Evolutionary conservation across 2,888 invertebrate genomes (phyloP), one percentile per base, ranked within the genome.

Genomic region (Cynaeus angustus): DNA sequence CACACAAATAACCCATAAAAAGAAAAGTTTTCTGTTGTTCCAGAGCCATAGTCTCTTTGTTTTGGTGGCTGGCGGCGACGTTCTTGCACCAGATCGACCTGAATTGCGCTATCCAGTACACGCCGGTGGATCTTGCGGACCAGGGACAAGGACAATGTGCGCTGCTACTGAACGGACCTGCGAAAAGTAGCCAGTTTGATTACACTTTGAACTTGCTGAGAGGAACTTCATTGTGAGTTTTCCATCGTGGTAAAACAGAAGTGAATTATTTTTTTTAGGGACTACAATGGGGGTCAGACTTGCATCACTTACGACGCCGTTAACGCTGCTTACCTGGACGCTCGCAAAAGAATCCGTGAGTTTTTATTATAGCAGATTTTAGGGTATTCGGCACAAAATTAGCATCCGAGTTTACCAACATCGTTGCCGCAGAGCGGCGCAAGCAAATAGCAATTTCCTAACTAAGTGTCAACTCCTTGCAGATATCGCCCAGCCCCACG

Each of bases 281-380:
- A 88, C 12, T 90, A 91, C 80, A 91, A 90, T 77, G 91, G 90
- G 52, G 90, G 91, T 56, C 90, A 92, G 73, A 92, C 92, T 70
- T 96, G 96, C 85, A 95, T 96, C 83, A 95, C 96, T 3, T 96
- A 94, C 83, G 95, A 95, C 79, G 94, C 95, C 58, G 90, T 96
- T 70, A 95, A 96, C 86, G 92, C 93, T 78, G 96, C 96, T 46
- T 96, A 95, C 86, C 85, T 93, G 75, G 94, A 95, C 83, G 95
- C 95, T 55, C 89, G 95, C 80, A 94, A 94, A 85, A 89, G 95
- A 86, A 93, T 95, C 81, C 89, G 96, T 96, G 88, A 93, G 94
- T 92, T 21, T 21, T 3, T 21, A 21, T 3, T 21, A n/a, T n/a
- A n/a, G n/a, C n/a, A n/a, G n/a, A n/a, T n/a, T n/a, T n/a, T n/a